Evolutionary conservation across 2,888 invertebrate species (phyloP).

Genomic region (Leptopilina myrica): DNA sequence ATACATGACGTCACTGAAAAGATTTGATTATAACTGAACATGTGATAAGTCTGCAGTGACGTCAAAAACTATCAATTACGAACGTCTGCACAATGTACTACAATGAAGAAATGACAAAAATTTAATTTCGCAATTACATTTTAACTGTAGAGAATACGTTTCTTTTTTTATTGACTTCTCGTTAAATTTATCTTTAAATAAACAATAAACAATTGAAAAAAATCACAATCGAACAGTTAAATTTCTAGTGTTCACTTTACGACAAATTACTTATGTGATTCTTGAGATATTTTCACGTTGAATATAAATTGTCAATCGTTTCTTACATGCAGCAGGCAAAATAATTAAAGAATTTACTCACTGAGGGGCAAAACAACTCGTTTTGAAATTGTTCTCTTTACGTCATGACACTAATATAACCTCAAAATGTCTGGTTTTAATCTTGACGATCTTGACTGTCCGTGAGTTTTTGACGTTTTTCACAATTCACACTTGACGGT

Average conservation of each 20-base stretch:
- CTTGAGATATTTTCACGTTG: background rate
- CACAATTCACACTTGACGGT: too few relatives aligned
- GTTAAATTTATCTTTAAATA: too few relatives aligned
- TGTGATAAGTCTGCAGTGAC: conserved; percentile 31
- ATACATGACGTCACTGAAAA: conserved; percentile 23
- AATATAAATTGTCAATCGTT: background rate
- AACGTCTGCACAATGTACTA: background rate
- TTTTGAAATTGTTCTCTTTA: background rate
- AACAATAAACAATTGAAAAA: too few relatives aligned
- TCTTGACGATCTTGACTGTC: background rate
- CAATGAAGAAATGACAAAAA: conserved; percentile 10
- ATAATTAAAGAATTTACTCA: background rate
- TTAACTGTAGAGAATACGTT: background rate
- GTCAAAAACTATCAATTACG: conserved; percentile 17
- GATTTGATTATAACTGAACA: conserved; percentile 12
- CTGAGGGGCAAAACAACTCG: background rate
- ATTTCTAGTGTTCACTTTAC: background rate
- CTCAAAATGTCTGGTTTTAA: background rate
- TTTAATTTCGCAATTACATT: background rate
- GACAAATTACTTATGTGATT: background rate
- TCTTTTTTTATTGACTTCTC: background rate
- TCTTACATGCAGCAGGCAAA: background rate
- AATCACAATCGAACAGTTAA: background rate
- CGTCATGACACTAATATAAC: conserved; percentile 9
- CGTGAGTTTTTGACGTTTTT: too few relatives aligned